Evolutionary conservation across 2,113 vertebrate species (phyloP).

Genomic region (Microcebus tavaratra): DNA sequence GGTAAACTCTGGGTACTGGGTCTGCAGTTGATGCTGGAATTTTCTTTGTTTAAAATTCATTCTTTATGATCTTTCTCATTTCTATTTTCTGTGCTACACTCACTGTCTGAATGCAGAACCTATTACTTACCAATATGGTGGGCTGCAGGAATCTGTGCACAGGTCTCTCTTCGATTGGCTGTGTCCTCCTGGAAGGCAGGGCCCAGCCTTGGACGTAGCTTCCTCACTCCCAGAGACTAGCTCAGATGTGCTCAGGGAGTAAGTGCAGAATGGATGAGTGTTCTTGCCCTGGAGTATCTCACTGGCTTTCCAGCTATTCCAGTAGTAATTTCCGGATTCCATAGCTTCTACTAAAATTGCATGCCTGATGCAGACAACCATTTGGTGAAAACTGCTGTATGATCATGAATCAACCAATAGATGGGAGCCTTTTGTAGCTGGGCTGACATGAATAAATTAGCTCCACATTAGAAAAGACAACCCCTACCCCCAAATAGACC

Average conservation of each 20-base stretch:
- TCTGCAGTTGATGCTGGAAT: background rate
- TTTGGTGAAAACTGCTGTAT: background rate
- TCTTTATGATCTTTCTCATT: background rate
- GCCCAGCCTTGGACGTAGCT: background rate
- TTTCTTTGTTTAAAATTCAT: background rate
- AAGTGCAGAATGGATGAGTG: background rate
- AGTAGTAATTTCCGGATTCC: background rate
- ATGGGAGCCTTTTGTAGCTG: background rate
- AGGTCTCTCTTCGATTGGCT: background rate
- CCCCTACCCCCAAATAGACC: background rate
- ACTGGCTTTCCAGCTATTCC: background rate
- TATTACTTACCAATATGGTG: accelerated
- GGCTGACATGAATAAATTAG: background rate
- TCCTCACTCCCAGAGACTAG: background rate
- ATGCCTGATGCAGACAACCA: background rate
- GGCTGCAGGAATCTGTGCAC: background rate
- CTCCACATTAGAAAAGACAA: background rate
- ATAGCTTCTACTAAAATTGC: background rate
- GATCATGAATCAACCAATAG: background rate
- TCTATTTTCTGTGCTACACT: background rate
- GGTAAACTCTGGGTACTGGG: background rate
- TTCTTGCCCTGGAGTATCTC: background rate
- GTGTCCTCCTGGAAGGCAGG: background rate
- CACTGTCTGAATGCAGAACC: background rate
- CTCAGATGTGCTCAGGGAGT: background rate